A percentile compares a stretch with the other conserved stretches of the same genome.
Evolutionary conservation across 1,140 invertebrate species (phyloP).

Genomic region (Diorhabda elongata): DNA sequence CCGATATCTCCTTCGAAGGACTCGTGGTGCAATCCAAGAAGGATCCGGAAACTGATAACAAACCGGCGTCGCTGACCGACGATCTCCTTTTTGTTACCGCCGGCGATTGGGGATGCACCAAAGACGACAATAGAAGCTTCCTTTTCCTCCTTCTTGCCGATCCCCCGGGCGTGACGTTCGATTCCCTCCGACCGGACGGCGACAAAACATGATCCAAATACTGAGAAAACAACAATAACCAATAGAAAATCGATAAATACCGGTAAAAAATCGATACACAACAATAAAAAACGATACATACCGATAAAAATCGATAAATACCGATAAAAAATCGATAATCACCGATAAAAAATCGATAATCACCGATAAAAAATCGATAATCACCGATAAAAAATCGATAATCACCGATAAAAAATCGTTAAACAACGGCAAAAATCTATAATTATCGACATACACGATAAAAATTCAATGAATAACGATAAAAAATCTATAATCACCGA

Average conservation of each 20-base stretch:
- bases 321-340: too few relatives aligned
- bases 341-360: too few relatives aligned
- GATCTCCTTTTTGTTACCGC: slow-evolving; percentile 66
- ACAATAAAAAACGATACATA: neutral
- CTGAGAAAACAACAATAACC: slow-evolving; percentile 40
- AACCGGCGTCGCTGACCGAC: slow-evolving; percentile 74
- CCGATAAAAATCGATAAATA: neutral
- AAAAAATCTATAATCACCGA: too few relatives aligned
- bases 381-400: neutral
- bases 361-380: too few relatives aligned
- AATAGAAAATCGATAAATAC: slow-evolving; percentile 17
- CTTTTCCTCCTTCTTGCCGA: slow-evolving; percentile 60
- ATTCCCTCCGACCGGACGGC: slow-evolving; percentile 59
- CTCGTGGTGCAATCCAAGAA: slow-evolving; percentile 81
- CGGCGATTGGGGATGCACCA: slow-evolving; percentile 51
- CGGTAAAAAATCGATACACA: neutral
- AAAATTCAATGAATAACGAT: too few relatives aligned
- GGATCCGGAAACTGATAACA: slow-evolving; percentile 79
- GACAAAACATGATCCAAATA: slow-evolving; percentile 57
- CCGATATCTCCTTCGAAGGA: slow-evolving; percentile 60
- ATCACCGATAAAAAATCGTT: neutral
- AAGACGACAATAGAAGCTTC: slow-evolving; percentile 57
- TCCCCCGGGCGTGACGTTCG: slow-evolving; percentile 51
- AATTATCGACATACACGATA: too few relatives aligned
- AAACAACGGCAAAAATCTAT: too few relatives aligned